A percentile compares a stretch with the other conserved stretches of the same genome.
phyloP scores from a whole-genome alignment of 2,113 vertebrate species.

The Podarcis cretensis region DNA sequence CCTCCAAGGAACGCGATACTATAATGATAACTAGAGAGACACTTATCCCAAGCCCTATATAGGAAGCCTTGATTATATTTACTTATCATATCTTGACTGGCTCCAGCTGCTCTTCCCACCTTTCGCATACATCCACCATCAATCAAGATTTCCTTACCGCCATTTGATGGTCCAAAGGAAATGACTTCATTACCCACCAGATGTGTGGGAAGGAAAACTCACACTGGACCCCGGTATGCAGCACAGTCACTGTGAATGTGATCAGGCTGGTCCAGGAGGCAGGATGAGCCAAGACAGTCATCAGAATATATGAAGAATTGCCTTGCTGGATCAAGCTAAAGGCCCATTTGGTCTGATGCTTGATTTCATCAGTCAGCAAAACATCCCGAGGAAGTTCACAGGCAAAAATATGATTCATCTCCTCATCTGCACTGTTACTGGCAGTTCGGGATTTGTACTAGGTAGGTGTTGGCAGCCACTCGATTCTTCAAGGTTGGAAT shows the following conservation, averaged over 20 bases:
- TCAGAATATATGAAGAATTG: not conserved
- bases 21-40: not conserved
- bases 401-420: not conserved
- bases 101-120: not conserved
- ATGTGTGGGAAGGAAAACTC: not conserved
- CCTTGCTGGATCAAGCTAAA: accelerated
- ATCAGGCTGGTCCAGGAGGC: not conserved
- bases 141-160: conserved; percentile 15
- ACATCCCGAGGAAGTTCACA: not conserved
- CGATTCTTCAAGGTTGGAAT: not conserved
- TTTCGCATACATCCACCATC: not conserved
- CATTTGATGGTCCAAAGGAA: conserved; percentile 9
- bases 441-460: not conserved
- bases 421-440: not conserved
- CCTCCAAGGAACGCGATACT: not conserved
- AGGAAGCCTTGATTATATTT: not conserved
- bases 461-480: not conserved
- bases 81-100: not conserved
- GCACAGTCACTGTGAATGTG: not conserved
- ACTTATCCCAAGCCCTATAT: not conserved
- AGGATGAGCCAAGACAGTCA: not conserved
- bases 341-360: not conserved
- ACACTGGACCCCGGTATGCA: not conserved
- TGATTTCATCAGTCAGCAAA: not conserved
- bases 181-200: not conserved